Conservation (phyloP, 2,888 invertebrate genomes). For the Cepaea hortensis region DNA sequence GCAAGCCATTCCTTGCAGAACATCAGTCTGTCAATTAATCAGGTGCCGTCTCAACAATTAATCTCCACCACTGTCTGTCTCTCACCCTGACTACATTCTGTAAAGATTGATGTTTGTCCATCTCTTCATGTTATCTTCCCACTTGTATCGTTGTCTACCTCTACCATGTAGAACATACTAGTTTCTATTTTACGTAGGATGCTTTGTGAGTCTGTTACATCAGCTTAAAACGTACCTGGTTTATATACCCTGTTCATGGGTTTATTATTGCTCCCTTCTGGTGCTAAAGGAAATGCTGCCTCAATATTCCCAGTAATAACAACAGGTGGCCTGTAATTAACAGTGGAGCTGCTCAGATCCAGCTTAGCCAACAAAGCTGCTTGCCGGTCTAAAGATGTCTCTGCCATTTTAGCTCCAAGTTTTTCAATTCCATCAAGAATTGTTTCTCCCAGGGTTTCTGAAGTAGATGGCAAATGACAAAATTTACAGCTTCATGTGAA, state of each 20-base stretch:
- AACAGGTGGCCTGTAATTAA: conserved; percentile 51
- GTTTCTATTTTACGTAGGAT: no score
- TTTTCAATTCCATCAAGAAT: conserved; percentile 58
- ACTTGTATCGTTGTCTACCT: no score
- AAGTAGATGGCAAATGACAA: neutral
- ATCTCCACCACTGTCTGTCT: no score
- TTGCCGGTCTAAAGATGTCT: conserved; percentile 58
- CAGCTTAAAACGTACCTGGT: neutral
- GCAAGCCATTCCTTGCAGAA: no score
- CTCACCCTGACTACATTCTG: no score
- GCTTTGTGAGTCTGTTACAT: no score
- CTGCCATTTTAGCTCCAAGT: conserved; percentile 58
- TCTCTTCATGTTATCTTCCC: no score
- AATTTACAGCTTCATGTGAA: no score
- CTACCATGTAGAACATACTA: no score
- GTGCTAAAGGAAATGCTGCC: neutral
- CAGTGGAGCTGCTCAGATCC: conserved; percentile 48
- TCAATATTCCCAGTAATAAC: conserved; percentile 9
- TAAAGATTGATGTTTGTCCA: no score
- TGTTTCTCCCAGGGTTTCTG: conserved; percentile 59
- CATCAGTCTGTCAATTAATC: no score
- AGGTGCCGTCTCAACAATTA: no score
- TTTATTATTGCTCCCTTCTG: neutral
- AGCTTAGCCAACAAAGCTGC: conserved; percentile 57
- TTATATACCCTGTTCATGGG: neutral